A percentile compares a stretch with the other conserved stretches of the same genome.
These are phyloP conservation scores for Phrynosoma platyrhinos DNA, from an alignment of 2,113 vertebrate genomes.

Conservation along the genomic window DNA sequence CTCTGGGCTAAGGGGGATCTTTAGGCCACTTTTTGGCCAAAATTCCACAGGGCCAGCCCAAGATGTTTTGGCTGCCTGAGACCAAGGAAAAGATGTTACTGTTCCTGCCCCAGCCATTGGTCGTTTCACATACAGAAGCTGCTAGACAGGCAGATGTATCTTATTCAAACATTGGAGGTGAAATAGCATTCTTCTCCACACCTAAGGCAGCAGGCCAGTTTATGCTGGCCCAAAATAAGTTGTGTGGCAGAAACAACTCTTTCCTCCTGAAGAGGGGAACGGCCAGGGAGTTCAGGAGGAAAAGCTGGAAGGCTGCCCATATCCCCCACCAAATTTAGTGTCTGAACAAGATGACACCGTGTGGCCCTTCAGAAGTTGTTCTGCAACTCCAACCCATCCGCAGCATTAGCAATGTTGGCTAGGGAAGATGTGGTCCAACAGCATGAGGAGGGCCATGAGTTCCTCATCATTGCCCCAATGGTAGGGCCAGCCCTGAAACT, in stretches of 20 bases:
- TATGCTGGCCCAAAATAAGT: background rate
- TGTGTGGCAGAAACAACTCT: too few relatives aligned
- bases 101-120: too few relatives aligned
- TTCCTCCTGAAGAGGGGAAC: background rate
- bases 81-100: background rate
- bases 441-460: background rate
- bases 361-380: too few relatives aligned
- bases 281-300: background rate
- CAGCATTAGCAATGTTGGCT: too few relatives aligned
- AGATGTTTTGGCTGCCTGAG: background rate
- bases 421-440: too few relatives aligned
- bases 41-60: background rate
- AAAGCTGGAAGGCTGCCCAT: background rate
- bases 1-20: background rate
- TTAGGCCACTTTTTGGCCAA: background rate
- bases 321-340: too few relatives aligned
- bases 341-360: too few relatives aligned
- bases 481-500: background rate
- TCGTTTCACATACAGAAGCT: too few relatives aligned
- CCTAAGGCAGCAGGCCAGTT: background rate
- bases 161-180: too few relatives aligned
- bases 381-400: too few relatives aligned
- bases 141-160: too few relatives aligned
- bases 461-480: background rate
- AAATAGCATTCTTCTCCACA: background rate